Percentiles rank a stretch among this genome's conserved stretches.
phyloP scores from a whole-genome alignment of 2,113 vertebrate genomes.

The Pagrus major region DNA sequence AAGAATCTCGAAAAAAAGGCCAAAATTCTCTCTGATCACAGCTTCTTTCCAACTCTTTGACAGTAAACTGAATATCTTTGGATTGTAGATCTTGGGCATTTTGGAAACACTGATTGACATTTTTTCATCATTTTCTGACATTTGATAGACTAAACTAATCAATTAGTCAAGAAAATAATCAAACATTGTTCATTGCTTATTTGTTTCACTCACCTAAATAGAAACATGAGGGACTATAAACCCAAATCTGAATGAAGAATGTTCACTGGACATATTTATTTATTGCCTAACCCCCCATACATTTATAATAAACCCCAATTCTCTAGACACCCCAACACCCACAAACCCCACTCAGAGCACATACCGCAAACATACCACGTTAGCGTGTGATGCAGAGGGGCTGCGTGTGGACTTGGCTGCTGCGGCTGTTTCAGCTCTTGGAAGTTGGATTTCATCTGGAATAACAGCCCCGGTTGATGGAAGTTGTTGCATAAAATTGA shows the following conservation, averaged over 20 bases:
- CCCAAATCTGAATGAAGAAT: neutral
- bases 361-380: slow-evolving; percentile 52
- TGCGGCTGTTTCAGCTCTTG: slow-evolving; percentile 61
- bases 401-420: slow-evolving; percentile 61
- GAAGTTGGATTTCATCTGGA: slow-evolving; percentile 72
- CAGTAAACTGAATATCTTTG: too few relatives aligned
- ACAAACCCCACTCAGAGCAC: slow-evolving; percentile 39
- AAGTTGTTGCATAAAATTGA: slow-evolving; percentile 80
- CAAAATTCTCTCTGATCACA: too few relatives aligned
- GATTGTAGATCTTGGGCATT: too few relatives aligned
- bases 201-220: too few relatives aligned
- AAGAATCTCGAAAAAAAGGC: too few relatives aligned
- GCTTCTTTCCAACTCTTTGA: too few relatives aligned
- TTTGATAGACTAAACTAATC: too few relatives aligned
- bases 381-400: slow-evolving; percentile 70
- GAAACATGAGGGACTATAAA: too few relatives aligned
- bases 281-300: neutral
- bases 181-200: too few relatives aligned
- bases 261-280: neutral
- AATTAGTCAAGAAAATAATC: too few relatives aligned
- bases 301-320: slow-evolving; percentile 22
- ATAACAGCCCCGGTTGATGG: slow-evolving; percentile 75
- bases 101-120: too few relatives aligned
- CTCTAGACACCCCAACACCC: slow-evolving; percentile 15
- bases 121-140: too few relatives aligned